Percentiles rank a stretch among this genome's conserved stretches.
phyloP scores from a whole-genome alignment of 1,140 invertebrate genomes.

The Bombus polaris region DNA sequence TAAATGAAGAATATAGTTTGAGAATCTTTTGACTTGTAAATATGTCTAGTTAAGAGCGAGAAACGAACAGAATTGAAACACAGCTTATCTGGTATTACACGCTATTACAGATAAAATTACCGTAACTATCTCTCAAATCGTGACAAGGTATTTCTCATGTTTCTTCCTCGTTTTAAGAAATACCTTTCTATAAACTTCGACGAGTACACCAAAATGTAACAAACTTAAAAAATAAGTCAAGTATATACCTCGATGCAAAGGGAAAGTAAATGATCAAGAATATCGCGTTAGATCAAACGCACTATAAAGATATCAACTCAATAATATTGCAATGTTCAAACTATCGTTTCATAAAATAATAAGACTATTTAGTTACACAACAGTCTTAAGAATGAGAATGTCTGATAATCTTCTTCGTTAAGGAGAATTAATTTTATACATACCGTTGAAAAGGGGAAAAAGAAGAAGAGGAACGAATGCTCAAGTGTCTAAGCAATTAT shows the following conservation, averaged over 20 bases:
- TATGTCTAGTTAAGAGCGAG: conserved; percentile 8
- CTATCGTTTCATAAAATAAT: not conserved
- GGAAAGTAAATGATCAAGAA: not conserved
- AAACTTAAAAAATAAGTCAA: not conserved
- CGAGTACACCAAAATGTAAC: not conserved
- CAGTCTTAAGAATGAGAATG: not conserved
- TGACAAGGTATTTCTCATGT: not conserved
- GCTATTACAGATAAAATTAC: not conserved
- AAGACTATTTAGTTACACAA: conserved; percentile 12
- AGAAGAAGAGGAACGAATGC: conserved; percentile 65
- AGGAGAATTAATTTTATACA: conserved; percentile 4
- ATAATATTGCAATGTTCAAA: not conserved
- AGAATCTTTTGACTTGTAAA: conserved; percentile 27
- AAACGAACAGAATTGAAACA: not conserved
- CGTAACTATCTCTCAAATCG: not conserved
- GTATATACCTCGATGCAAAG: not conserved
- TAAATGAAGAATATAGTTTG: not conserved
- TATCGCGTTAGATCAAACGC: not conserved
- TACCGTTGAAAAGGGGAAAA: not conserved
- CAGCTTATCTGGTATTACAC: not conserved
- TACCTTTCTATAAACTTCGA: not conserved
- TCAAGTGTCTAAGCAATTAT: conserved; percentile 72
- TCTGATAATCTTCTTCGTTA: conserved; percentile 3
- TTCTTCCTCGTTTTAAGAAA: not conserved
- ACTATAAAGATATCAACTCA: not conserved